Base-by-base conservation (phyloP, 1,140 invertebrate species). In the Brachionus plicatilis region DNA sequence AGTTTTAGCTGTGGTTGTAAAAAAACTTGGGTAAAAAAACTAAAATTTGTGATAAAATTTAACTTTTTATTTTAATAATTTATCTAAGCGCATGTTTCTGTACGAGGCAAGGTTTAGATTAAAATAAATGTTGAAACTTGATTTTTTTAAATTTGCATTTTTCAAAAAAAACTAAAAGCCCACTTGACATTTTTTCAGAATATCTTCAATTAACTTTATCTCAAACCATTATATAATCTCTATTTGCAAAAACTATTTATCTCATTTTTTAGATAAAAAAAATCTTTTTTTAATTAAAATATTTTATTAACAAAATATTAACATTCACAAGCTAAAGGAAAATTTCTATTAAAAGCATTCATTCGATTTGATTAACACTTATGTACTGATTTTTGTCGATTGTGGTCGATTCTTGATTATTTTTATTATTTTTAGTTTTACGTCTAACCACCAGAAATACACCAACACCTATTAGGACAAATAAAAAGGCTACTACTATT, bases 251-350 rank as follows among this genome's bases (percentile, higher is more conserved):
- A 20, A 60, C 17, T 53, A 37, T 60, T 60, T 20, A 60, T 20
- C n/a, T 56, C 7, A 20, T 20, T 17, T 56, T 20, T 56, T 56
- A 17, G 53, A 56, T 56, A 56, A 56, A 56, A 56, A 56, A 56
- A 56, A 56, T 24, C 17, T 2, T 17, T 50, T 50, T 50, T 50
- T 17, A 56, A 56, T n/a, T 17, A n/a, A 56, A 60, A 9, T 60
- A 20, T 20, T 60, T 60, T 60, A 60, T 68, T 68, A 68, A 68
- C 68, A 72, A 72, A 72, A 72, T 41, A 72, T 72, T 68, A 68
- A 33, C 66, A 33, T 12, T 37, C 33, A 68, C 66, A 68, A 33
- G 0, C 33, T 41, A n/a, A 68, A 68, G 33, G 12, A 68, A 33
- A 29, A 37, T 3, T 33, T 41, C 41, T 68, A 14, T 33, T 37